These are phyloP conservation scores for Rhynchonycteris naso DNA, from an alignment of 2,797 vertebrate genomes.

Conservation along the genomic window DNA sequence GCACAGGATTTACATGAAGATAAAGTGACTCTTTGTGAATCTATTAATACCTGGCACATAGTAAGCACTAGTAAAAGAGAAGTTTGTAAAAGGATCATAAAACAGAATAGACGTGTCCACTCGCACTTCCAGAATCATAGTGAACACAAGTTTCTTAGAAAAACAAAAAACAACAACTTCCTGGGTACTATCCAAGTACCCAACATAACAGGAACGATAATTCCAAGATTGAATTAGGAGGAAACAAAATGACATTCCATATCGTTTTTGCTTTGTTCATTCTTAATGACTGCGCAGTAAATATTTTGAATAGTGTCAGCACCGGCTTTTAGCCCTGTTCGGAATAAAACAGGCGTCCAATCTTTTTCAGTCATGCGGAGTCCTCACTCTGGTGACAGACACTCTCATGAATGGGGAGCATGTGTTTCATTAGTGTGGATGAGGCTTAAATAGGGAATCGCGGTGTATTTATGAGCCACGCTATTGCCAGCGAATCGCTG, in stretches of 20 bases:
- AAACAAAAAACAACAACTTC: not conserved
- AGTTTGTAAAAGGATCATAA: not conserved
- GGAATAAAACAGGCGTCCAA: not conserved
- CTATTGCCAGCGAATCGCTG: conserved; percentile 47
- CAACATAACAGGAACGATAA: not conserved
- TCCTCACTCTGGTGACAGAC: not conserved
- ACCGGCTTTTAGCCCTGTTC: not conserved
- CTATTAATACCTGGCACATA: not conserved
- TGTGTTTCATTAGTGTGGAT: conserved; percentile 7
- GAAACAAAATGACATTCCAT: not conserved
- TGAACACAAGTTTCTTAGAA: not conserved
- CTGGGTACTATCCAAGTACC: not conserved
- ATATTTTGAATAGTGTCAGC: not conserved
- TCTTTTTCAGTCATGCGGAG: not conserved
- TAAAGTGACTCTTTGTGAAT: not conserved
- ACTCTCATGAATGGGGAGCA: not conserved
- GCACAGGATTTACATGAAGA: not conserved
- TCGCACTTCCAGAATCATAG: not conserved
- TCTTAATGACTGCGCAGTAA: not conserved
- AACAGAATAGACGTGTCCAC: not conserved
- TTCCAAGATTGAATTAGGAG: not conserved
- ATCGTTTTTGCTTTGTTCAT: conserved; percentile 3
- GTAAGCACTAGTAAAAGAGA: not conserved
- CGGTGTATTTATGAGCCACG: not conserved
- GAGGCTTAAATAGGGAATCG: conserved; percentile 31